A percentile compares a stretch with the other conserved stretches of the same genome.
Evolutionary conservation across 1,140 invertebrate genomes (phyloP).

Genomic region (Saccostrea glomerata): DNA sequence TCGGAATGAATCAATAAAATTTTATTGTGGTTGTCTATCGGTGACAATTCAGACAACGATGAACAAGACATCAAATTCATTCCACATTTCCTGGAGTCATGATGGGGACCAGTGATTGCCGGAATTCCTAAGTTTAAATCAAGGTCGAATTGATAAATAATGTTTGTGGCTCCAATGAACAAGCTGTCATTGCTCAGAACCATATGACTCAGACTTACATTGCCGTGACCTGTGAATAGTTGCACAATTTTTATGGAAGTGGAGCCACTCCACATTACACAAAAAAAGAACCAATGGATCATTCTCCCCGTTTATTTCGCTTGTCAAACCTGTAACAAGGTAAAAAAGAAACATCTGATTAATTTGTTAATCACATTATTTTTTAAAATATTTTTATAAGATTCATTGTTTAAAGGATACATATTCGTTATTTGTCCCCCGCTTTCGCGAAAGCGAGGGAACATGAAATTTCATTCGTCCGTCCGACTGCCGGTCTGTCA

Average conservation of each 20-base stretch:
- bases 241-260: background rate
- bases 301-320: no score
- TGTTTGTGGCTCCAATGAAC: slow-evolving; percentile 95
- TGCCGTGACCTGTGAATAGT: background rate
- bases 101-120: slow-evolving; percentile 84
- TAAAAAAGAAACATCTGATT: no score
- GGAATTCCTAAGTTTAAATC: slow-evolving; percentile 86
- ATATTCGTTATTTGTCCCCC: no score
- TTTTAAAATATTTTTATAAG: no score
- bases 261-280: background rate
- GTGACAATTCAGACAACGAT: slow-evolving; percentile 86
- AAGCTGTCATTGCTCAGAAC: slow-evolving; percentile 94
- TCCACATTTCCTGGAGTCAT: slow-evolving; percentile 66
- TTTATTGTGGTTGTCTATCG: slow-evolving; percentile 86
- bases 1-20: slow-evolving; percentile 85
- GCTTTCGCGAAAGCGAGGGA: no score
- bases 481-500: no score
- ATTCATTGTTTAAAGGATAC: no score
- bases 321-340: no score
- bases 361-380: no score
- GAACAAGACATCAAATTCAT: slow-evolving; percentile 44
- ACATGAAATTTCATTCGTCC: no score
- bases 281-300: background rate
- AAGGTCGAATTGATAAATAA: slow-evolving; percentile 93
- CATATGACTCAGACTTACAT: slow-evolving; percentile 84